These are phyloP conservation scores for Sebastes minor DNA, from an alignment of 2,797 vertebrate species.

Conservation along the genomic window DNA sequence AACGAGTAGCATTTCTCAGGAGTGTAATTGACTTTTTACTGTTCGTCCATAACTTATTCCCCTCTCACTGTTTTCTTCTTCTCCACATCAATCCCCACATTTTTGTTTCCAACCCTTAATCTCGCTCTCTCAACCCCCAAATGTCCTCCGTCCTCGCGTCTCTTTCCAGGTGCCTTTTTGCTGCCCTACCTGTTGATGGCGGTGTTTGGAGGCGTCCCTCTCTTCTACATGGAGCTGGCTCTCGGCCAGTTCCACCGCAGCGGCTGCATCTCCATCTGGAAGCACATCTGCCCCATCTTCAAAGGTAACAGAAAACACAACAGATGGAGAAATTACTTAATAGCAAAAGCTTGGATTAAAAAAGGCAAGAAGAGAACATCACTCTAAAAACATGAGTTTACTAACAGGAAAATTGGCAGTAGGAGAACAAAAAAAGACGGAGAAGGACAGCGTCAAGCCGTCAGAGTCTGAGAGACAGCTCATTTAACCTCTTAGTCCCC, in stretches of 20 bases:
- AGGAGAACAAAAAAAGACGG: background rate
- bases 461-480: constrained; percentile 33
- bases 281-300: constrained; percentile 97
- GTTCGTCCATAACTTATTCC: constrained; percentile 1
- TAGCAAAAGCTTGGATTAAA: background rate
- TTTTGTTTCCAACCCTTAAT: background rate
- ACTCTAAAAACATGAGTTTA: background rate
- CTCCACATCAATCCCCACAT: background rate
- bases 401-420: background rate
- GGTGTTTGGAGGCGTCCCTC: constrained; percentile 95
- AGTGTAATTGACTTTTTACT: constrained; percentile 19
- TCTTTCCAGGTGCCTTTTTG: constrained; percentile 91
- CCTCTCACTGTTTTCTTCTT: background rate
- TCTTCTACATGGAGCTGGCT: constrained; percentile 99
- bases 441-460: background rate
- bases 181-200: constrained; percentile 98
- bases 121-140: background rate
- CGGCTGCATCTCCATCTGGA: constrained; percentile 98
- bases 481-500: constrained; percentile 40
- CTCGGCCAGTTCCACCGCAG: constrained; percentile 97
- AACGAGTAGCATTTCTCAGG: constrained; percentile 11
- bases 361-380: background rate
- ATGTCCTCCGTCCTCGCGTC: constrained; percentile 12
- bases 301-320: constrained; percentile 87
- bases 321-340: background rate